A percentile compares a stretch with the other conserved stretches of the same genome.
Evolutionary conservation across 1,140 invertebrate species (phyloP).

Genomic region (Drosophila tropicalis): DNA sequence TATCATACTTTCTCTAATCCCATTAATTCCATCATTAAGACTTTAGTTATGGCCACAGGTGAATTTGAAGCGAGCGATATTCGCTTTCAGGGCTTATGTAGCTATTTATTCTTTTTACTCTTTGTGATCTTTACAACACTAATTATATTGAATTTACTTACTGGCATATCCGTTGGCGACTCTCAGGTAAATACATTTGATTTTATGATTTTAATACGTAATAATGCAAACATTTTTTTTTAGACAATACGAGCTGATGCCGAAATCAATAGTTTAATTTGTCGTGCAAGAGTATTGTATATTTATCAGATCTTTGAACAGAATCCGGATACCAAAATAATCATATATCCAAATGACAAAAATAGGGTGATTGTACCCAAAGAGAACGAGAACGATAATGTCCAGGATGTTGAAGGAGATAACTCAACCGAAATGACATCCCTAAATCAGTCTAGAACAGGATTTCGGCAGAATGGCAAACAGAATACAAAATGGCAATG

Average conservation of each 20-base stretch:
- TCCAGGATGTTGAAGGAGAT: background rate
- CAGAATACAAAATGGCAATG: background rate
- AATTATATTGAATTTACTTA: background rate
- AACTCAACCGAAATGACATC: background rate
- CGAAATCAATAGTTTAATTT: conserved; percentile 7
- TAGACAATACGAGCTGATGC: conserved; percentile 2
- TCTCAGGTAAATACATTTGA: conserved; percentile 4
- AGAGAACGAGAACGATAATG: background rate
- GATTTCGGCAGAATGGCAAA: too few relatives aligned
- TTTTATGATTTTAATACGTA: too few relatives aligned
- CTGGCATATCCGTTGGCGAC: background rate
- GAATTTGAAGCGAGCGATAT: background rate
- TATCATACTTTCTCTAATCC: conserved; percentile 3
- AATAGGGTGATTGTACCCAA: background rate
- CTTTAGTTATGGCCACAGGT: background rate
- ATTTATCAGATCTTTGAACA: background rate
- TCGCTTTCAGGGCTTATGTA: background rate
- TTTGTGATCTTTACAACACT: background rate
- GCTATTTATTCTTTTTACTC: background rate
- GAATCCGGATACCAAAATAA: background rate
- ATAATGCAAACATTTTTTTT: background rate
- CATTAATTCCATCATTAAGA: background rate
- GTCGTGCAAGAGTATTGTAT: background rate
- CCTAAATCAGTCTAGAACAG: too few relatives aligned
- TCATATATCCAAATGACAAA: conserved; percentile 6